Base-by-base conservation (phyloP, 2,797 vertebrate genomes). In the Mormyrops boulengeri region DNA sequence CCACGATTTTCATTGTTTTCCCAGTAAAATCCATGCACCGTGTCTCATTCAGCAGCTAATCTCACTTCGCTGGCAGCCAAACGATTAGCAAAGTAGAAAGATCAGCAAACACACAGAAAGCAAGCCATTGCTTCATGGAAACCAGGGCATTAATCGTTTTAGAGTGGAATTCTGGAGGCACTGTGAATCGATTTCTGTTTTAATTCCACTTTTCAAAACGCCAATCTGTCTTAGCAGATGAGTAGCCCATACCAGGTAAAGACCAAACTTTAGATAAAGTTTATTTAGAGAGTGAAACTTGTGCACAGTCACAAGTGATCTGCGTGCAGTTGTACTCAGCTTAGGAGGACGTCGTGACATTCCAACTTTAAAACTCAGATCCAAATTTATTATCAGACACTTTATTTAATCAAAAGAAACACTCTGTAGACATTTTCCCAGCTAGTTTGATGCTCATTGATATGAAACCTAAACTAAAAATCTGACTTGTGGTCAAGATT, bases 61-160 rank as follows among this genome's bases (percentile, higher is more conserved):
- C 53, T 38, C 57, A 55, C 41, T 47, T 30, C 6, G 41, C n/a
- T 84, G 53, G 60, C 47, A 62, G 55, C 44, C 49, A 86, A n/a
- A 77, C 34, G 85, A 87, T 77, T 55, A 87, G 30, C 47, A 19
- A 66, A 89, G 53, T 44, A 87, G 47, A 47, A 34, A 19, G 19
- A 73, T 53, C 84, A 86, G 89, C 82, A 69, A 34, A 87, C 17
- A 55, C 22, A 84, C 91, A 90, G 80, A 89, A 53, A 0, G 30
- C 85, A 93, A 93, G 90, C 90, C 90, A 86, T 66, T 90, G 90
- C 93, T 90, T 90, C 90, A 91, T 52, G 88, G 88, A 91, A 2
- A 88, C 82, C 60, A 50, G 57, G 26, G 89, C 57, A 53, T 86
- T 85, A 86, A 14, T 60, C 26, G 30, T 50, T 89, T 69, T 69